Evolutionary conservation across 2,888 invertebrate genomes (phyloP).

Genomic region (Caenorhabditis virilis): DNA sequence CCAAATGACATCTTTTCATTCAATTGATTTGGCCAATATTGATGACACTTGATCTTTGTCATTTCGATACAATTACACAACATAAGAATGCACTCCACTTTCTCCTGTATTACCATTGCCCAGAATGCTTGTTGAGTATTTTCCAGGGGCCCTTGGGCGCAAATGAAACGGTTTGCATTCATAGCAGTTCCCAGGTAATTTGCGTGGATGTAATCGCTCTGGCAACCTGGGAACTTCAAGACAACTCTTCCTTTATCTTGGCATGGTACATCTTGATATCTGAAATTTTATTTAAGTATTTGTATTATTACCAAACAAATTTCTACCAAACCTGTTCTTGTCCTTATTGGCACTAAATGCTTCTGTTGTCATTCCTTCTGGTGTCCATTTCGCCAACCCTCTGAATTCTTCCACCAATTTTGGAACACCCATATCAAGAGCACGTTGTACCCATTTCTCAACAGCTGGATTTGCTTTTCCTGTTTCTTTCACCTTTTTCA

Average conservation of each 20-base stretch:
- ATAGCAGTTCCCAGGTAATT: conserved; percentile 45
- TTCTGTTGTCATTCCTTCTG: conserved; percentile 45
- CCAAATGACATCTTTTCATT: conserved; percentile 27
- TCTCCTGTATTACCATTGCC: conserved; percentile 38
- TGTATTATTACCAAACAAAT: too few species aligned
- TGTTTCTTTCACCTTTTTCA: conserved; percentile 2
- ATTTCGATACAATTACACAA: conserved; percentile 54
- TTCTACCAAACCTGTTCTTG: conserved; percentile 33
- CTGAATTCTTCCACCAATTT: conserved; percentile 49
- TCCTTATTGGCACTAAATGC: conserved; percentile 47
- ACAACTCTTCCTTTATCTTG: conserved; percentile 45
- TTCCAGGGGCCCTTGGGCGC: conserved; percentile 49
- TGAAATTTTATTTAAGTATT: too few species aligned
- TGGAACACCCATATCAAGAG: conserved; percentile 46
- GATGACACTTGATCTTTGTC: conserved; percentile 35
- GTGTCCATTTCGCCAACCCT: conserved; percentile 47
- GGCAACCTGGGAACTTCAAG: conserved; percentile 33
- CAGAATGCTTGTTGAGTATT: conserved; percentile 36
- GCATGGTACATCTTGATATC: conserved; percentile 51
- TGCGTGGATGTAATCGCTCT: conserved; percentile 52
- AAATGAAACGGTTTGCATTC: conserved; percentile 49
- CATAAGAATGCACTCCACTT: conserved; percentile 36
- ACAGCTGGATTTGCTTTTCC: conserved; percentile 4
- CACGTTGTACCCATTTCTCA: conserved; percentile 44
- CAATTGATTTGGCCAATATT: conserved; percentile 31